A percentile compares a stretch with the other conserved stretches of the same genome.
Conservation (phyloP, 1,140 invertebrate genomes). For the Chrysomallon squamiferum region DNA sequence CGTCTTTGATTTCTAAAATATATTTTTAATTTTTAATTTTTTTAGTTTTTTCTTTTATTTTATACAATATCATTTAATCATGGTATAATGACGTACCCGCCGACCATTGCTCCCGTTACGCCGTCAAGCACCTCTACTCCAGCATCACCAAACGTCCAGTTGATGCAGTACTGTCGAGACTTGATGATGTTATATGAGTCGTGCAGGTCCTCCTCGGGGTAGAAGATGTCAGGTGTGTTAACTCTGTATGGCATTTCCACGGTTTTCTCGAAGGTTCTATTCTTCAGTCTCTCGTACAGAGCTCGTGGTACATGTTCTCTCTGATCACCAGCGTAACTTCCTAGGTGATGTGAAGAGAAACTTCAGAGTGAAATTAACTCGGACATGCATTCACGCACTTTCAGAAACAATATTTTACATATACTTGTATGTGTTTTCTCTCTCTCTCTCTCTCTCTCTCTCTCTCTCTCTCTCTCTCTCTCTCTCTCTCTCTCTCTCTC, state of each 20-base stretch:
- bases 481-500: no score
- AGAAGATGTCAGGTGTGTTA: conserved; percentile 58
- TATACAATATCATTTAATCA: no score
- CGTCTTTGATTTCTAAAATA: no score
- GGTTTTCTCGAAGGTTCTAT: conserved; percentile 51
- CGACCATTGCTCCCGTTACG: conserved; percentile 51
- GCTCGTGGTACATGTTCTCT: conserved; percentile 63
- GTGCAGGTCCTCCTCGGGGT: conserved; percentile 59
- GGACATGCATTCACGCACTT: background rate
- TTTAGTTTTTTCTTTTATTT: no score
- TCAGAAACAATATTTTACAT: no score
- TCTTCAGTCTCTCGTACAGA: conserved; percentile 62
- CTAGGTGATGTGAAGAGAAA: no score
- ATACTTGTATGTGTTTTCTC: no score
- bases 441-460: no score
- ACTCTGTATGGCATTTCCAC: conserved; percentile 63
- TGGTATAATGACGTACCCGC: conserved; percentile 56
- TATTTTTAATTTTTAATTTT: no score
- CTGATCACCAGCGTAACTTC: conserved; percentile 32
- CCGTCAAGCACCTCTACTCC: conserved; percentile 62
- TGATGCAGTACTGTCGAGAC: conserved; percentile 55
- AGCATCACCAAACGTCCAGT: conserved; percentile 61
- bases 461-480: no score
- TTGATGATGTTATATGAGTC: conserved; percentile 34
- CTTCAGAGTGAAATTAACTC: background rate